Base-by-base conservation (phyloP, 1,140 invertebrate genomes). In the Papilio helenus region DNA sequence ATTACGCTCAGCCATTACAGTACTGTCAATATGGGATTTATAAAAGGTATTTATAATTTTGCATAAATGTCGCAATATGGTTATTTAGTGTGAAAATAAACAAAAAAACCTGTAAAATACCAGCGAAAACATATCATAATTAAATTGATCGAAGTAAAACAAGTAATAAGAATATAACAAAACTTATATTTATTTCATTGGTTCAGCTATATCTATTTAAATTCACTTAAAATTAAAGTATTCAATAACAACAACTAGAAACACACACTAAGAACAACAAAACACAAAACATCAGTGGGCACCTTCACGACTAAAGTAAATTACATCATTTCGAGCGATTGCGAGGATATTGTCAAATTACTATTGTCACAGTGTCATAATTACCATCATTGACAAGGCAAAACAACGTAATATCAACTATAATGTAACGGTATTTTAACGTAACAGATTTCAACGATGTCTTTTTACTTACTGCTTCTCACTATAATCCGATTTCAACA, bases 101-200 rank as follows among this genome's bases (percentile, higher is more conserved):
- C n/a, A n/a, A n/a, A n/a, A n/a, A 14, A 1, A 58, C 55, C 55
- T n/a, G 20, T 55, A 3, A 20, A 20, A 55, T 55, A n/a, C 18
- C 51, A 55, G 51, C 18, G 1, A 46, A 72, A n/a, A 18, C 12
- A 71, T 71, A 34, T 71, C 9, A 26, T 71, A 23, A 61, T 23
- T 4, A 39, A 42, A 39, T 18, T 51, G 23, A 7, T 34, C 26
- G 72, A 80, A 79, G 79, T 61, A 58, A 81, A 76, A 81, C 29
- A 77, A 78, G 18, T 65, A 51, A 39, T 77, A 72, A 76, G 72
- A 83, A 85, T 76, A 85, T 51, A 84, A 79, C 78, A 86, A 82
- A 86, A 82, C 79, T 85, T 87, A 84, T 83, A 85, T 88, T 89
- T 87, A 89, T 88, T 90, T 91, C 90, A 92, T 92, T 91, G 89